Evolutionary conservation across 2,113 vertebrate species (phyloP).

Genomic region (Neolamprologus fasciatus): DNA sequence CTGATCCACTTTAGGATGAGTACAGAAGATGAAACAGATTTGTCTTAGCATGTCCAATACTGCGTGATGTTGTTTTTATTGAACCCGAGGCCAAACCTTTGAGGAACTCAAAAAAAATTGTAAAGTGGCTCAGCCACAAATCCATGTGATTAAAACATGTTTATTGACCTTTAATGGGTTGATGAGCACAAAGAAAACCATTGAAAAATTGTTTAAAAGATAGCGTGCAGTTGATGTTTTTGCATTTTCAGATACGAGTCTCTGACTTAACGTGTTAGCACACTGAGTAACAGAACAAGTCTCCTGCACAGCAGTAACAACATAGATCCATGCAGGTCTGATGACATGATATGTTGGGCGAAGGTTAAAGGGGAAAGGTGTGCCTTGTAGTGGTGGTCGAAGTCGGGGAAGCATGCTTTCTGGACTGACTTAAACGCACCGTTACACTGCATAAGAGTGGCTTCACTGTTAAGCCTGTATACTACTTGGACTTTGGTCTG

Average conservation of each 20-base stretch:
- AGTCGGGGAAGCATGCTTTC: constrained; percentile 72
- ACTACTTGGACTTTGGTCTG: constrained; percentile 15
- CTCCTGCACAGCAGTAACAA: constrained; percentile 26
- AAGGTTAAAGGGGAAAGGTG: constrained; percentile 57
- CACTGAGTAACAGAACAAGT: background rate
- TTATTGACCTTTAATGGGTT: background rate
- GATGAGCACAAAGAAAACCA: background rate
- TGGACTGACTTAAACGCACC: constrained; percentile 13
- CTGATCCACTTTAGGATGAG: constrained; percentile 51
- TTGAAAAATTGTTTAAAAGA: background rate
- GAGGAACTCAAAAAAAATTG: constrained; percentile 10
- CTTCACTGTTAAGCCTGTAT: background rate
- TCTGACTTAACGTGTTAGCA: background rate
- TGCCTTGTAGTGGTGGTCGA: constrained; percentile 79
- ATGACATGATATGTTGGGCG: background rate
- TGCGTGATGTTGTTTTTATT: constrained; percentile 20
- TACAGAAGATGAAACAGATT: constrained; percentile 44
- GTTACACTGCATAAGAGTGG: constrained; percentile 9
- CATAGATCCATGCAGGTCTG: constrained; percentile 14
- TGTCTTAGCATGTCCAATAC: constrained; percentile 37
- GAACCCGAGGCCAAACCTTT: constrained; percentile 32
- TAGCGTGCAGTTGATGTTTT: background rate
- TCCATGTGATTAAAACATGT: background rate
- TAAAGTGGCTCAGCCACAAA: background rate
- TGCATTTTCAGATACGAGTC: background rate